Percentiles rank a stretch among this genome's conserved stretches.
phyloP scores from a whole-genome alignment of 1,140 invertebrate genomes.

The Phocides pigmalion region DNA sequence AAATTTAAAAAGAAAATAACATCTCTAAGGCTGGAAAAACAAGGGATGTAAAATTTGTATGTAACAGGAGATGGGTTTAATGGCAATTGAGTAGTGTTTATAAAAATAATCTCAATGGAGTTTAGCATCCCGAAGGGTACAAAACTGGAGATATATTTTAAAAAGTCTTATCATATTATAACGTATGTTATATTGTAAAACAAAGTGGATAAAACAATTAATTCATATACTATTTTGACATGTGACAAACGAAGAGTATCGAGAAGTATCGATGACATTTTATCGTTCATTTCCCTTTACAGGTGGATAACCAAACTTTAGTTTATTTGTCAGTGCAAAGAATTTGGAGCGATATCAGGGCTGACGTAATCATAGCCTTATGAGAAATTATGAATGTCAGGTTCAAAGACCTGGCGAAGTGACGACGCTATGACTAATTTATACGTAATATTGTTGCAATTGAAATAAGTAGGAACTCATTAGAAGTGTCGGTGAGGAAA shows the following conservation, averaged over 20 bases:
- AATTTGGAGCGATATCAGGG: slow-evolving; percentile 29
- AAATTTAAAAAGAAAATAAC: too few relatives aligned
- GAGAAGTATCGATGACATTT: slow-evolving; percentile 7
- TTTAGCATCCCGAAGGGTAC: too few relatives aligned
- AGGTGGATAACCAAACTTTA: background rate
- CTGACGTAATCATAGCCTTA: slow-evolving; percentile 36
- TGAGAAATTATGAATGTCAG: slow-evolving; percentile 37
- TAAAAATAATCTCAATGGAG: too few relatives aligned
- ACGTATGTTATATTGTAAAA: too few relatives aligned
- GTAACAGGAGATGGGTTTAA: too few relatives aligned
- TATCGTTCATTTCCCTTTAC: slow-evolving; percentile 27
- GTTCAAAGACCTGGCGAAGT: slow-evolving; percentile 37
- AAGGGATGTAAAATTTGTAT: too few relatives aligned
- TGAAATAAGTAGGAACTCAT: background rate
- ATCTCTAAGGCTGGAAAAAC: too few relatives aligned
- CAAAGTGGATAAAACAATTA: background rate
- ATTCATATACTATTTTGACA: background rate
- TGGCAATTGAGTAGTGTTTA: too few relatives aligned
- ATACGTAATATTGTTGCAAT: slow-evolving; percentile 12
- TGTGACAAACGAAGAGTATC: background rate
- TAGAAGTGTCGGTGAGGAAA: too few relatives aligned
- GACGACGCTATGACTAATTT: slow-evolving; percentile 31
- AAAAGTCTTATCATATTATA: too few relatives aligned
- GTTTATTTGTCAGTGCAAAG: slow-evolving; percentile 12
- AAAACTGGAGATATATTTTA: too few relatives aligned